phyloP scores from a whole-genome alignment of 2,888 invertebrate species.

The Napeogenes inachia region DNA sequence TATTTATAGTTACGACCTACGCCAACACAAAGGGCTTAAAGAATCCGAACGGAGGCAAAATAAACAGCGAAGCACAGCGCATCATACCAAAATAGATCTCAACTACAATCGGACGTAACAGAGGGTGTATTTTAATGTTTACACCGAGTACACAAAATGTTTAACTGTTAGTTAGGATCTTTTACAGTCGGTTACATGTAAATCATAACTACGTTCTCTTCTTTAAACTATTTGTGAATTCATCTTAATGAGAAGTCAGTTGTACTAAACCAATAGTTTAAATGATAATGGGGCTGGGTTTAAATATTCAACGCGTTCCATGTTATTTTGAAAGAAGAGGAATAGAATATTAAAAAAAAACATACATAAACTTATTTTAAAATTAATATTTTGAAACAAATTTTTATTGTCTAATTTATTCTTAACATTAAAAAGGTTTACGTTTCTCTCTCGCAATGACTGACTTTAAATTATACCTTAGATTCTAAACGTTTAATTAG shows the following conservation, averaged over 20 bases:
- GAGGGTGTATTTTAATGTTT: neutral
- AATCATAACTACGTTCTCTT: too few relatives aligned
- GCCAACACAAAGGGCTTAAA: slow-evolving; percentile 20
- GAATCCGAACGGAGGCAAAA: slow-evolving; percentile 22
- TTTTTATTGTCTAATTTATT: too few relatives aligned
- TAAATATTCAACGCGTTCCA: slow-evolving; percentile 13
- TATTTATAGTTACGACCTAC: slow-evolving; percentile 26
- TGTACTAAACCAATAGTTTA: neutral
- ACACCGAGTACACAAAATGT: slow-evolving; percentile 7
- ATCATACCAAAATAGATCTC: slow-evolving; percentile 17
- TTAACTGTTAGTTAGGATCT: slow-evolving; percentile 7
- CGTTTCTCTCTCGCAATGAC: too few relatives aligned
- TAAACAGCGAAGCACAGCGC: slow-evolving; percentile 17
- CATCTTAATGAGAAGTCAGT: too few relatives aligned
- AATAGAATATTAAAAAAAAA: neutral
- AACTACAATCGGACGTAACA: too few relatives aligned
- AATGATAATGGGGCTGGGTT: slow-evolving; percentile 11
- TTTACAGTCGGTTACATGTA: too few relatives aligned
- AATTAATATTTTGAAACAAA: too few relatives aligned
- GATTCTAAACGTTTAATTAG: too few relatives aligned
- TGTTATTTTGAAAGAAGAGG: slow-evolving; percentile 8
- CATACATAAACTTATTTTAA: too few relatives aligned
- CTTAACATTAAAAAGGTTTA: too few relatives aligned
- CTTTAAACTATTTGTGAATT: too few relatives aligned
- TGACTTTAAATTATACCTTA: too few relatives aligned